Evolutionary conservation across 2,888 invertebrate genomes (phyloP), one percentile per base, ranked within the genome.

Genomic region (Timema cristinae): DNA sequence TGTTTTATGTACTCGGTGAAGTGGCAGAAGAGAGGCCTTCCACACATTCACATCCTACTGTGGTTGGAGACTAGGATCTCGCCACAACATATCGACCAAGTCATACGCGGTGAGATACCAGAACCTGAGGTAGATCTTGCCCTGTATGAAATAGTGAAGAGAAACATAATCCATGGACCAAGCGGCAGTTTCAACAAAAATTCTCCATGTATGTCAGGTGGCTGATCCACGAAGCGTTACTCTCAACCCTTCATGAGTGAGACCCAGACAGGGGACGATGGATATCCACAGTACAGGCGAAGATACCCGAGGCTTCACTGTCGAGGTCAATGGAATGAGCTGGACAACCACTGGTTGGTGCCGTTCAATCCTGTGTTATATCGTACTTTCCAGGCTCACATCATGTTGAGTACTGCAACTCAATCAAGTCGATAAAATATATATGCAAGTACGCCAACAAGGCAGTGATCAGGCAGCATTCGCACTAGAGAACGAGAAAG

Each of bases 131-230:
- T 16, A 48, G 77, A 81, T 76, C 78, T 77, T 15, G 48, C 9
- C 11, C 9, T 63, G 32, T 13, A 6, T 9, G 47, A 77, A 15
- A 76, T 75, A 48, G 61, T 61, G 5, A 67, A 59, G 13, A 9
- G 4, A 9, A 51, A 54, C 49, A 79, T 79, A 71, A 78, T 80
- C 56, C 81, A 81, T 77, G 80, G 81, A 6, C 80, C 80, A 11
- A 81, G 81, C 76, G 80, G 80, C 9, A 50, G n/a, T 13, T 68
- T 77, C 11, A 81, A 81, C 75, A 69, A 59, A 7, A 75, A 76
- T 47, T 78, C 80, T 49, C 79, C 80, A 2, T 83, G 82, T 77
- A 83, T 82, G 81, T 73, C 73, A n/a, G 76, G 80, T 66, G 79
- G 79, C 4, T 77, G 75, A 69, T 84, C 83, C 76, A 75, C 77